phyloP scores from a whole-genome alignment of 2,888 invertebrate species.

The Cheilosia soror region DNA sequence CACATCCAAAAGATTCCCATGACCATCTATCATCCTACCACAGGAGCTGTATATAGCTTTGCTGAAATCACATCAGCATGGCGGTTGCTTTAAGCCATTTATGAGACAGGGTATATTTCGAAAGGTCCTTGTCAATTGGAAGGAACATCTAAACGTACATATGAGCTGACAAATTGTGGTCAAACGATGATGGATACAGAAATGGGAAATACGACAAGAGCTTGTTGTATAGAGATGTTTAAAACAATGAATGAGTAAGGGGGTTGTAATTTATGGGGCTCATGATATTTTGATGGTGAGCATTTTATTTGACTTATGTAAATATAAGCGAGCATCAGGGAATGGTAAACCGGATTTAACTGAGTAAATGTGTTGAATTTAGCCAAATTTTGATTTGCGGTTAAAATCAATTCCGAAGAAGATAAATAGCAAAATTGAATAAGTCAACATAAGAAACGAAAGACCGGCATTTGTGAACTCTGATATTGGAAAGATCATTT shows the following conservation, averaged over 20 bases:
- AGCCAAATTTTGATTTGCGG: conserved; percentile 6
- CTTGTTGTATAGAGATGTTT: conserved; percentile 9
- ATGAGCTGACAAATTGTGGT: conserved; percentile 75
- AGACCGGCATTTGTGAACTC: too few relatives aligned
- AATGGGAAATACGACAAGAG: not conserved
- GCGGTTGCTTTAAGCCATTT: conserved; percentile 73
- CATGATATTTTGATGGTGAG: conserved; percentile 32
- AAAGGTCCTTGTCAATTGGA: conserved; percentile 71
- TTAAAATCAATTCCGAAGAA: not conserved
- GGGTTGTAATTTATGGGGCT: conserved; percentile 35
- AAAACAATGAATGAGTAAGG: conserved; percentile 24
- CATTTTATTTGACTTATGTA: conserved; percentile 45
- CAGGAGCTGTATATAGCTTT: conserved; percentile 51
- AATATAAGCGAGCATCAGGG: conserved; percentile 16
- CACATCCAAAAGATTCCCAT: conserved; percentile 40
- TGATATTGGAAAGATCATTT: too few relatives aligned
- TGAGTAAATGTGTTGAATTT: conserved; percentile 2
- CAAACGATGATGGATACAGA: conserved; percentile 66
- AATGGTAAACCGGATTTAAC: conserved; percentile 15
- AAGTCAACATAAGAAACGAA: too few relatives aligned
- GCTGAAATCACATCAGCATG: conserved; percentile 72
- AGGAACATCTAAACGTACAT: conserved; percentile 70
- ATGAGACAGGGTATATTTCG: conserved; percentile 72
- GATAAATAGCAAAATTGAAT: too few relatives aligned
- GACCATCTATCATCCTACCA: conserved; percentile 69